Base-by-base conservation (phyloP, 2,888 invertebrate species). In the Eilema caniola region DNA sequence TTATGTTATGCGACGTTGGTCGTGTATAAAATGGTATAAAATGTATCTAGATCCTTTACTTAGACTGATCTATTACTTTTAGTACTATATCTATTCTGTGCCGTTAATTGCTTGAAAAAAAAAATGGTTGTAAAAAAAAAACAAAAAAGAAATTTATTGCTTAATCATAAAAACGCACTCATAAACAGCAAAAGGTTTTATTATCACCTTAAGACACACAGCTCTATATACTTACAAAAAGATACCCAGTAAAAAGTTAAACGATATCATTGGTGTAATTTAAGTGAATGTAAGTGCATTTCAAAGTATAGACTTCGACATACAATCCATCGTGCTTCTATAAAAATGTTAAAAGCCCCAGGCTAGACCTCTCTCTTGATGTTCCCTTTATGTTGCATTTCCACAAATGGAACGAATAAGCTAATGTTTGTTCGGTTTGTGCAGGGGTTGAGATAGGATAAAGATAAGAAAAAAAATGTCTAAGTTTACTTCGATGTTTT, bases 301-400 rank as follows among this genome's bases (percentile, higher is more conserved):
- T 76, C 76, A 77, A 70, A 72, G 74, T 77, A 80, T 4, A n/a
- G 25, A 64, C 12, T 53, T 84, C 76, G 78, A 83, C 76, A 79
- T 77, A 69, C 72, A 74, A 68, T 67, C 64, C 71, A 67, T 73
- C 64, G 70, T 28, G 78, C 76, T 82, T 84, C 83, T 78, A 80
- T 78, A 60, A 69, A 77, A 80, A 86, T 80, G 84, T 81, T 87
- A 85, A 89, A 87, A 89, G 85, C 84, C 82, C 67, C 76, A 70
- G 72, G 81, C 76, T 70, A 76, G 83, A 80, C 79, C 81, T 76
- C 77, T 78, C 70, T 74, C 76, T 76, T 77, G 79, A 77, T 85
- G 84, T 82, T 85, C 78, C 69, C 76, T 84, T 82, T 81, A 83
- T 77, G 81, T 76, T 67, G 72, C 66, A 71, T 78, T 78, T 74